Evolutionary conservation across 2,113 vertebrate genomes (phyloP).

Genomic region (Tangachromis dhanisi): DNA sequence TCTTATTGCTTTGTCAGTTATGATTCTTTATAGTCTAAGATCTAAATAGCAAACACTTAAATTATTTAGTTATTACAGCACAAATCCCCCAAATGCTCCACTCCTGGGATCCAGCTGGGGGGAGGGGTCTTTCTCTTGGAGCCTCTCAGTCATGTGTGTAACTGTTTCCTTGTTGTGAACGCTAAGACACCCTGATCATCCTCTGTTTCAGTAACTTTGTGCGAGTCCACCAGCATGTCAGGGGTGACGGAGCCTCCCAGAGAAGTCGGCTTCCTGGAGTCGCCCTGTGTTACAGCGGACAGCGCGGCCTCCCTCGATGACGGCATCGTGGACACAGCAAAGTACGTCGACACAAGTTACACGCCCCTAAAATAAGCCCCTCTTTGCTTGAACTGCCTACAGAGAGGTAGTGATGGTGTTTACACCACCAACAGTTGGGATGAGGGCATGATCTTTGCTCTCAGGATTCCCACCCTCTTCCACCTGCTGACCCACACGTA

Average conservation of each 20-base stretch:
- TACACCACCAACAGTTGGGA: not conserved
- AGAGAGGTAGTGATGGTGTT: accelerated
- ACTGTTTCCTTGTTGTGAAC: not conserved
- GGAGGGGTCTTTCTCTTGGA: not conserved
- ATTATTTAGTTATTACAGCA: not conserved
- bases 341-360: slow-evolving; percentile 57
- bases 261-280: not conserved
- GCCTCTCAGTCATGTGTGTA: not conserved
- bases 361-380: not conserved
- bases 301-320: slow-evolving; percentile 37
- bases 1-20: not conserved
- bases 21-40: not conserved
- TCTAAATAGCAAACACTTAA: not conserved
- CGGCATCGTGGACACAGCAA: slow-evolving; percentile 15
- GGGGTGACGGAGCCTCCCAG: slow-evolving; percentile 46
- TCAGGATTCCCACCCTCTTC: not conserved
- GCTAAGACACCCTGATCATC: not conserved
- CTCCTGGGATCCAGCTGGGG: not conserved
- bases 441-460: not conserved
- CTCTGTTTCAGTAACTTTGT: slow-evolving; percentile 65
- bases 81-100: not conserved
- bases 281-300: not conserved
- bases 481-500: not conserved
- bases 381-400: not conserved
- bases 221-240: slow-evolving; percentile 59